These are phyloP conservation scores for Lithophane socia DNA, from an alignment of 2,888 invertebrate species.

Conservation along the genomic window DNA sequence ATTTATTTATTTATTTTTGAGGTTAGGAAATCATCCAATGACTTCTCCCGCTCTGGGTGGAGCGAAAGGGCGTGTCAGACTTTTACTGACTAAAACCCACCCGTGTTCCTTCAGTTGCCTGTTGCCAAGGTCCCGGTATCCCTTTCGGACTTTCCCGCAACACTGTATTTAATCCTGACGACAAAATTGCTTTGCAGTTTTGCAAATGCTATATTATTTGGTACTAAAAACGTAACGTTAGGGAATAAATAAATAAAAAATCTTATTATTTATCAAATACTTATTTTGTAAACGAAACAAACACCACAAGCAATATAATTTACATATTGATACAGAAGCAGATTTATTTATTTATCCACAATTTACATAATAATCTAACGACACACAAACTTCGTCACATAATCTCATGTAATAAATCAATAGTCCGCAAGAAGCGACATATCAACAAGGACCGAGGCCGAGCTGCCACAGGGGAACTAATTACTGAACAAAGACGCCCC, in stretches of 20 bases:
- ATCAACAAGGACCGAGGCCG: conserved; percentile 17
- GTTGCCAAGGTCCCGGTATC: too few relatives aligned
- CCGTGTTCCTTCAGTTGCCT: too few relatives aligned
- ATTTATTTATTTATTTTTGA: too few relatives aligned
- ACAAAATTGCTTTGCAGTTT: neutral
- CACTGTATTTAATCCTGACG: neutral
- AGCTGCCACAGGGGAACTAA: conserved; percentile 52
- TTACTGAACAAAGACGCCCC: conserved; percentile 49
- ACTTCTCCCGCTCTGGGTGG: too few relatives aligned
- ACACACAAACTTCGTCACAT: conserved; percentile 15
- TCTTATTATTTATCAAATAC: neutral
- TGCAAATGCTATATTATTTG: neutral
- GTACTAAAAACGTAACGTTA: neutral
- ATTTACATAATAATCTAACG: conserved; percentile 29
- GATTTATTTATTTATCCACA: conserved; percentile 17
- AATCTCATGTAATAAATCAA: conserved; percentile 49
- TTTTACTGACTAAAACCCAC: too few relatives aligned
- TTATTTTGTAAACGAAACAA: neutral
- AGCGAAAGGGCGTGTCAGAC: too few relatives aligned
- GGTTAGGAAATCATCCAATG: too few relatives aligned
- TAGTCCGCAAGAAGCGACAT: conserved; percentile 41
- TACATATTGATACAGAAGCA: conserved; percentile 5
- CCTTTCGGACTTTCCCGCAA: too few relatives aligned
- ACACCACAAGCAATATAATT: conserved; percentile 4
- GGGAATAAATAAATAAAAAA: neutral